Evolutionary conservation across 2,888 invertebrate species (phyloP).

Genomic region (Xanthia icteritia): DNA sequence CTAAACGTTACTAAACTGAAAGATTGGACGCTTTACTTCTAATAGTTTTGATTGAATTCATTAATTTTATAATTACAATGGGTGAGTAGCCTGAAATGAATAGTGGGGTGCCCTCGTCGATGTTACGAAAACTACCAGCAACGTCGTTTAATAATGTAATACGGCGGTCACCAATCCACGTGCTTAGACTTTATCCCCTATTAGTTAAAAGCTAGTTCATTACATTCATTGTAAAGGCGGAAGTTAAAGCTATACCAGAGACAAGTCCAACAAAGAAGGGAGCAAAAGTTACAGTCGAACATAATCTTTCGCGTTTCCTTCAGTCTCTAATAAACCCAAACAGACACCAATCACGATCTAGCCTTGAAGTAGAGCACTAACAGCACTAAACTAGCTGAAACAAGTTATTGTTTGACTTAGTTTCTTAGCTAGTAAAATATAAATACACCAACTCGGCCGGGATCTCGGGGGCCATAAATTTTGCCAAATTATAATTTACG

Average conservation of each 20-base stretch:
- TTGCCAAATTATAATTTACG: slow-evolving; percentile 63
- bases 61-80: background rate
- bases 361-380: slow-evolving; percentile 41
- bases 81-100: background rate
- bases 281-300: slow-evolving; percentile 1
- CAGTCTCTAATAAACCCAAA: slow-evolving; percentile 20
- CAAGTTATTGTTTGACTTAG: slow-evolving; percentile 48
- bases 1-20: background rate
- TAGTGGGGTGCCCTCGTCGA: background rate
- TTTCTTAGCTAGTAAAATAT: slow-evolving; percentile 60
- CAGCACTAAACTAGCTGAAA: slow-evolving; percentile 47
- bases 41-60: slow-evolving; percentile 11
- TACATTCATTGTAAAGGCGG: background rate
- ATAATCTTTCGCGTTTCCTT: background rate
- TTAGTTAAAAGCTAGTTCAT: background rate
- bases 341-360: slow-evolving; percentile 40
- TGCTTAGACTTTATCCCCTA: too few relatives aligned
- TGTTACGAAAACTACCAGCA: background rate
- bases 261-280: background rate
- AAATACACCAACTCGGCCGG: slow-evolving; percentile 48
- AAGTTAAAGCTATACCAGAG: background rate
- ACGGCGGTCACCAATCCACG: background rate
- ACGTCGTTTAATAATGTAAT: background rate
- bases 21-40: background rate
- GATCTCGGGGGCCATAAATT: slow-evolving; percentile 59